Evolutionary conservation across 1,140 invertebrate species (phyloP).

Genomic region (Heterodera schachtii): DNA sequence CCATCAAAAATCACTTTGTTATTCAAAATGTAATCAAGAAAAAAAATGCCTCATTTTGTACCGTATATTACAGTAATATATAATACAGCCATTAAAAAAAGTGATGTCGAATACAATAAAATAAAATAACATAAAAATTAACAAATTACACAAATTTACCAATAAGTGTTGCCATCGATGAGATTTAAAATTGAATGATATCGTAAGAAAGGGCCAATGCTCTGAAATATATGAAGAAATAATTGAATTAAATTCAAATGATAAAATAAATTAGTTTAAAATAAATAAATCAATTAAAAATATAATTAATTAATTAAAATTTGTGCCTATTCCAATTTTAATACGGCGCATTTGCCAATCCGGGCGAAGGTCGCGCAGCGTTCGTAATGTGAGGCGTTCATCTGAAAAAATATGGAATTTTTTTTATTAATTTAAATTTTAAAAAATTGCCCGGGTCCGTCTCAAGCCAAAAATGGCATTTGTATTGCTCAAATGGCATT

Average conservation of each 20-base stretch:
- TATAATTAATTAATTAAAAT: slow-evolving; percentile 4
- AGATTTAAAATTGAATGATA: slow-evolving; percentile 37
- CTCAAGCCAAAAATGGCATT: slow-evolving; percentile 35
- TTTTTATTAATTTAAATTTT: background rate
- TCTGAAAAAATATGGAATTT: slow-evolving; percentile 36
- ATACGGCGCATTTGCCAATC: slow-evolving; percentile 31
- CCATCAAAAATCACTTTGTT: no score
- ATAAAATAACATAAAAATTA: no score
- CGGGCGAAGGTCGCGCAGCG: slow-evolving; percentile 44
- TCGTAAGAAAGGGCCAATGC: slow-evolving; percentile 46
- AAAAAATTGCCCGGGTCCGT: slow-evolving; percentile 40
- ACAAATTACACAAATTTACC: background rate
- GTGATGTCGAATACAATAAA: no score
- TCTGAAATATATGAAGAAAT: slow-evolving; percentile 33
- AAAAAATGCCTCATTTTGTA: no score
- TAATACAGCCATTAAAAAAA: no score
- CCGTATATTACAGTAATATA: no score
- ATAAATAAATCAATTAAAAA: slow-evolving; percentile 1
- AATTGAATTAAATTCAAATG: background rate
- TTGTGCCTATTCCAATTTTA: slow-evolving; percentile 29
- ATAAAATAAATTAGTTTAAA: background rate
- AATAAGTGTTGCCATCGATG: slow-evolving; percentile 42
- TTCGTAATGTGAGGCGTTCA: slow-evolving; percentile 46
- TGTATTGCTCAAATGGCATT: slow-evolving; percentile 49
- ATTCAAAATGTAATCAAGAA: no score